These are phyloP conservation scores for Rhineura floridana DNA, from an alignment of 2,113 vertebrate genomes.

Conservation along the genomic window DNA sequence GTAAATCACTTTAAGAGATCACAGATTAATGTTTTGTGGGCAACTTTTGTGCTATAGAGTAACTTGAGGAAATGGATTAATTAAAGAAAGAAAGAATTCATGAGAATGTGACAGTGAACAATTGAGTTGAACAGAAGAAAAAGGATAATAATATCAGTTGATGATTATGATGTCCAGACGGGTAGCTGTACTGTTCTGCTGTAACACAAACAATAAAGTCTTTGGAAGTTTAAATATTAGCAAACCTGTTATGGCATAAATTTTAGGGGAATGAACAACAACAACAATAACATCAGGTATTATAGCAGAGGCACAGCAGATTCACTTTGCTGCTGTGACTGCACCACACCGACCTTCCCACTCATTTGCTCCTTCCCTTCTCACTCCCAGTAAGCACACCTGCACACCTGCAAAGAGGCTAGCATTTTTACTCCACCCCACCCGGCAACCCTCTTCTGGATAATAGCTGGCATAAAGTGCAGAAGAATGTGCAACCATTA, in stretches of 20 bases:
- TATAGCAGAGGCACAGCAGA: no score
- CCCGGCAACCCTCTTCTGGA: no score
- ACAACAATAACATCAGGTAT: no score
- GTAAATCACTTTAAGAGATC: slow-evolving; percentile 18
- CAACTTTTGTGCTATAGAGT: slow-evolving; percentile 14
- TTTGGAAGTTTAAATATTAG: neutral
- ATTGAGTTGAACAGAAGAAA: neutral
- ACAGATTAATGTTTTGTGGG: neutral
- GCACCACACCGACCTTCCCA: no score
- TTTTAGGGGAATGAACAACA: neutral
- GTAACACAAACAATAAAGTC: neutral
- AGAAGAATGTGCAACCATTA: neutral
- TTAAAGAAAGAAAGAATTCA: slow-evolving; percentile 23
- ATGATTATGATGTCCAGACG: neutral
- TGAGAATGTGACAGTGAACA: neutral
- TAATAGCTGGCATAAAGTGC: no score
- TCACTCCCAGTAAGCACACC: no score
- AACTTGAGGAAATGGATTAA: slow-evolving; percentile 28
- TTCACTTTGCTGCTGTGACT: no score
- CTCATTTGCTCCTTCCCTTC: no score
- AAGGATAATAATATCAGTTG: neutral
- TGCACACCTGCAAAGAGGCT: no score
- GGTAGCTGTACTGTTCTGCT: neutral
- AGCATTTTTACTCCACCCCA: no score
- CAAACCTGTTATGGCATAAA: neutral